A percentile compares a stretch with the other conserved stretches of the same genome.
Evolutionary conservation across 2,113 vertebrate genomes (phyloP).

Genomic region (Megaceryle maxima): DNA sequence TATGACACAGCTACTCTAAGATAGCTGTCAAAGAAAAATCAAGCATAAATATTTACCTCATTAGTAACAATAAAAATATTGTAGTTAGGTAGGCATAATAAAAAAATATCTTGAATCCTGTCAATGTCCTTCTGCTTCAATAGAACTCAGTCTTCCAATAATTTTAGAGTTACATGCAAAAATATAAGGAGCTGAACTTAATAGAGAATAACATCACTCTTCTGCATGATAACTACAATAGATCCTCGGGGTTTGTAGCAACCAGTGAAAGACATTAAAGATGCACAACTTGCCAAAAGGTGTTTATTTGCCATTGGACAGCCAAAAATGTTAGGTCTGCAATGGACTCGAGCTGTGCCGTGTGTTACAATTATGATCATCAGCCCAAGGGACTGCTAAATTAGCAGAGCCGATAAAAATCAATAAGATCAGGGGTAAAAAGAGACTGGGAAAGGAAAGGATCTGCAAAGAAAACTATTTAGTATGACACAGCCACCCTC

Average conservation of each 20-base stretch:
- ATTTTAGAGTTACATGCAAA: slow-evolving; percentile 2
- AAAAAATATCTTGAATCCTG: slow-evolving; percentile 63
- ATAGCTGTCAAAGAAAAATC: slow-evolving; percentile 70
- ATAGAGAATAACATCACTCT: background rate
- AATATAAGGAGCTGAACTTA: background rate
- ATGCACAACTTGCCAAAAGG: slow-evolving; percentile 20
- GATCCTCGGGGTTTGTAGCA: background rate
- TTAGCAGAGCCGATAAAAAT: slow-evolving; percentile 72
- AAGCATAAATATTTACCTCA: slow-evolving; percentile 73
- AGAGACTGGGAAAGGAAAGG: slow-evolving; percentile 30
- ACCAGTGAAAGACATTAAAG: slow-evolving; percentile 32
- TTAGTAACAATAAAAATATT: slow-evolving; percentile 67
- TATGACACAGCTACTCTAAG: slow-evolving; percentile 42
- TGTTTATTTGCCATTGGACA: slow-evolving; percentile 55
- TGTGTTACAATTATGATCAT: slow-evolving; percentile 66
- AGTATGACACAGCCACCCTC: slow-evolving; percentile 38
- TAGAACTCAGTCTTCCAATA: slow-evolving; percentile 22
- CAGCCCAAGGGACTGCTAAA: slow-evolving; percentile 73
- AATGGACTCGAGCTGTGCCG: slow-evolving; percentile 33
- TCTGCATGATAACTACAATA: background rate
- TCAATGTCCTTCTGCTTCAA: slow-evolving; percentile 42
- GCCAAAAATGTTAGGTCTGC: slow-evolving; percentile 30
- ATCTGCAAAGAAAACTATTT: slow-evolving; percentile 65
- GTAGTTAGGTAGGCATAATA: slow-evolving; percentile 45
- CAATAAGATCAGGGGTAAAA: slow-evolving; percentile 61